Evolutionary conservation across 2,797 vertebrate genomes (phyloP).

Genomic region (Gila robusta): DNA sequence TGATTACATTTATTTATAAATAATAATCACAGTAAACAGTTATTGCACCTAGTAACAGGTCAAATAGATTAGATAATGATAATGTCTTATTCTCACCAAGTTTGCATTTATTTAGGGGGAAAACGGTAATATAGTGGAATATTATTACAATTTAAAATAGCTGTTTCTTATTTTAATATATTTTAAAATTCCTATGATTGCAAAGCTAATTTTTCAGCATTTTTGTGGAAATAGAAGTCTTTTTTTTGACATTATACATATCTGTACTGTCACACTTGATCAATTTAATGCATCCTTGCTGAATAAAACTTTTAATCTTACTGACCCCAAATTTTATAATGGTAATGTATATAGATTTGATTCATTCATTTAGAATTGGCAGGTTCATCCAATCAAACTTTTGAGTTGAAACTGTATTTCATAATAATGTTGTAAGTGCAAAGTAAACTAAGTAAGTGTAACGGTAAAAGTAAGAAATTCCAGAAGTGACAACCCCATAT

Average conservation of each 20-base stretch:
- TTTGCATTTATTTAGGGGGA: too few relatives aligned
- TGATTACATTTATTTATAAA: background rate
- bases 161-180: background rate
- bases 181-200: background rate
- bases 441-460: background rate
- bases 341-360: background rate
- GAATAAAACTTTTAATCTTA: background rate
- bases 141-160: background rate
- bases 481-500: slow-evolving; percentile 61
- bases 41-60: background rate
- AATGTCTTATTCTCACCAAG: too few relatives aligned
- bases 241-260: too few relatives aligned
- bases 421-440: background rate
- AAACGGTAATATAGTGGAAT: background rate
- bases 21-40: background rate
- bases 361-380: background rate
- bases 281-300: background rate
- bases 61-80: too few relatives aligned
- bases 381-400: background rate
- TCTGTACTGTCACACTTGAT: background rate
- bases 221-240: background rate
- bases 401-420: background rate
- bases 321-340: background rate
- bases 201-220: background rate
- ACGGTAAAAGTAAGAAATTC: background rate